Evolutionary conservation across 2,113 vertebrate species (phyloP).

Genomic region (Phycodurus eques): DNA sequence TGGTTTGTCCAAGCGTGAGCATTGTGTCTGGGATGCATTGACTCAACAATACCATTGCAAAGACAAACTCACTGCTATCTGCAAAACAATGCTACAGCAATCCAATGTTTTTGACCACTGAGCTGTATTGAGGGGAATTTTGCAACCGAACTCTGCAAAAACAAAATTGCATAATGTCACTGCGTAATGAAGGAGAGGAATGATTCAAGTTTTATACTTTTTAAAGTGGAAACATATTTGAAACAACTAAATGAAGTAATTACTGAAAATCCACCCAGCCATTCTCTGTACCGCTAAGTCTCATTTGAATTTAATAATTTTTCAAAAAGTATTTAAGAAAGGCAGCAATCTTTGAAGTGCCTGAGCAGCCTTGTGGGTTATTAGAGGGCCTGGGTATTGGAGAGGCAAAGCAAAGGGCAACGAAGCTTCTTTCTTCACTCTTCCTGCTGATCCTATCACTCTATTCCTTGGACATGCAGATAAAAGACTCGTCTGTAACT

Average conservation of each 20-base stretch:
- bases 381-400: slow-evolving; percentile 58
- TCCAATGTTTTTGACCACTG: slow-evolving; percentile 21
- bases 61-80: slow-evolving; percentile 18
- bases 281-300: no score
- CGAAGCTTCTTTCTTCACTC: slow-evolving; percentile 75
- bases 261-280: no score
- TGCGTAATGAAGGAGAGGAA: not conserved
- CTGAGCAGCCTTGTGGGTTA: slow-evolving; percentile 59
- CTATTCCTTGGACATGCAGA: slow-evolving; percentile 72
- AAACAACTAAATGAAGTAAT: not conserved
- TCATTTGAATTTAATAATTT: no score
- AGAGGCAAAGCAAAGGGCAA: slow-evolving; percentile 53
- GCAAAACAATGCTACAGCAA: slow-evolving; percentile 8
- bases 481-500: slow-evolving; percentile 76
- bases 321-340: not conserved
- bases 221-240: not conserved
- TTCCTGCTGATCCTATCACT: slow-evolving; percentile 76
- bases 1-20: slow-evolving; percentile 35
- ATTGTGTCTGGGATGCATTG: slow-evolving; percentile 39
- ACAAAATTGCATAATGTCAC: not conserved
- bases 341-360: slow-evolving; percentile 43
- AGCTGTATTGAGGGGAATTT: slow-evolving; percentile 1
- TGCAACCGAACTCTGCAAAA: slow-evolving; percentile 7
- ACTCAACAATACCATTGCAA: slow-evolving; percentile 27
- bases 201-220: not conserved